Evolutionary conservation across 2,797 vertebrate genomes (phyloP).

Genomic region (Lutjanus campechanus): DNA sequence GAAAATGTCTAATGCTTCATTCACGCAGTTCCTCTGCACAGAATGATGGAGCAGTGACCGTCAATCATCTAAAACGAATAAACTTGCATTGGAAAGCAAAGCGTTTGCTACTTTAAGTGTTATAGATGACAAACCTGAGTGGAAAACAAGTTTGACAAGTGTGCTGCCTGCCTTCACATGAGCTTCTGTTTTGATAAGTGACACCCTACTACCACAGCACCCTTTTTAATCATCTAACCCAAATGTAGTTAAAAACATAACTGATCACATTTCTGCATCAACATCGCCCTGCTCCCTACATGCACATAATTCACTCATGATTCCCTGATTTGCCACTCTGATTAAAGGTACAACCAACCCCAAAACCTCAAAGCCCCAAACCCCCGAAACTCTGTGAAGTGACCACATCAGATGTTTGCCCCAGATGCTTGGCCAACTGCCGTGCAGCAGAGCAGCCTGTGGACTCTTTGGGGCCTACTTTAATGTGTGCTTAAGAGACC

Average conservation of each 20-base stretch:
- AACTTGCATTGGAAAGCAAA: slow-evolving; percentile 11
- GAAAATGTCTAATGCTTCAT: not conserved
- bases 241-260: slow-evolving; percentile 32
- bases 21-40: not conserved
- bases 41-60: not conserved
- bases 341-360: slow-evolving; percentile 59
- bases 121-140: not conserved
- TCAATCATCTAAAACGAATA: not conserved
- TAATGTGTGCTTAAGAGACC: slow-evolving; percentile 79
- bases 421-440: slow-evolving; percentile 74
- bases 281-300: slow-evolving; percentile 25
- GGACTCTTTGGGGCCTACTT: slow-evolving; percentile 62
- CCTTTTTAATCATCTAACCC: slow-evolving; percentile 34
- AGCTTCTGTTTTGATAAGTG: slow-evolving; percentile 17
- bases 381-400: slow-evolving; percentile 52
- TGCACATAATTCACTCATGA: slow-evolving; percentile 24
- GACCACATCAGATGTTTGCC: slow-evolving; percentile 76
- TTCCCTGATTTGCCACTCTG: slow-evolving; percentile 51
- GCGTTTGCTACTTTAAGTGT: slow-evolving; percentile 7
- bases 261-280: slow-evolving; percentile 21
- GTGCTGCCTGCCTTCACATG: not conserved
- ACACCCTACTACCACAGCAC: slow-evolving; percentile 4
- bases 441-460: slow-evolving; percentile 51
- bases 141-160: slow-evolving; percentile 14
- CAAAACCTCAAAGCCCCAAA: slow-evolving; percentile 54